Conservation (phyloP, 2,888 invertebrate genomes). For the Oligia fasciuncula region DNA sequence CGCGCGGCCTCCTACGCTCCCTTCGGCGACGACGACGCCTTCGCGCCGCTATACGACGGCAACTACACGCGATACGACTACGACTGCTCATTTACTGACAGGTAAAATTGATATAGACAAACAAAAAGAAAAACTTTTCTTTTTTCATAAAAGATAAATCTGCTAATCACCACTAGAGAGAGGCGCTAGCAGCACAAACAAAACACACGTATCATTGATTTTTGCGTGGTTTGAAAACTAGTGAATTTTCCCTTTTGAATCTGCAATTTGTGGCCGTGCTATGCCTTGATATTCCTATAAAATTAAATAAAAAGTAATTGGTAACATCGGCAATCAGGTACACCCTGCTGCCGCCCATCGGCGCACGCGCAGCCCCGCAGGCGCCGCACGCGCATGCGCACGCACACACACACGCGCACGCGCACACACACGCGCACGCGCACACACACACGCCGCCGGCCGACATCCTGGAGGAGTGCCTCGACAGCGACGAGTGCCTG, state of each 20-base stretch:
- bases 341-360: constrained; percentile 81
- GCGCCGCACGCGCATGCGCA: no score
- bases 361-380: constrained; percentile 56
- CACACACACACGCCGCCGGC: background rate
- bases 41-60: constrained; percentile 78
- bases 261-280: background rate
- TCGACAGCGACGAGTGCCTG: constrained; percentile 67
- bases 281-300: background rate
- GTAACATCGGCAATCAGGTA: constrained; percentile 54
- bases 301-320: background rate
- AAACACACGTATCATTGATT: background rate
- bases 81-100: constrained; percentile 79
- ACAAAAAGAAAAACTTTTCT: background rate
- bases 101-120: constrained; percentile 36
- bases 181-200: background rate
- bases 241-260: background rate
- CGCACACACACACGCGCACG: no score
- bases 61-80: constrained; percentile 80
- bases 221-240: background rate
- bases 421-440: no score
- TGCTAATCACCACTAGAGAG: background rate
- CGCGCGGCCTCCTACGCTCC: constrained; percentile 68
- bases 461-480: constrained; percentile 76
- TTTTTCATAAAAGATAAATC: no score
- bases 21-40: constrained; percentile 74